Evolutionary conservation across 2,113 vertebrate species (phyloP), one percentile per base, ranked within the genome.

Genomic region (Bambusicola thoracicus): DNA sequence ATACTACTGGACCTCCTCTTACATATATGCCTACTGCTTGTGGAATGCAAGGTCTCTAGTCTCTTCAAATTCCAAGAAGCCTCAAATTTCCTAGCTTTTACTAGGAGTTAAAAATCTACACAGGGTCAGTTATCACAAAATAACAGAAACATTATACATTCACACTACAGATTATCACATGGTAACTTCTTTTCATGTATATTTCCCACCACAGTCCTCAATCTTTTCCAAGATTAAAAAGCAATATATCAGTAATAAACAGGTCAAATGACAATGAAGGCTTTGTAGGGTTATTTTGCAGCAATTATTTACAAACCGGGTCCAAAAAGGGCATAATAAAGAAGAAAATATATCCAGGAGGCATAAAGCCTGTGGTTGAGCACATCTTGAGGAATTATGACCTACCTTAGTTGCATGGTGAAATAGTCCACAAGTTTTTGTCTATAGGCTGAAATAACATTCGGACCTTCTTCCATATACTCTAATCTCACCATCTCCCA

Each of bases 401-500:
- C 93, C 19, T 78, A 99, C 99, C 98, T 98, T 75, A 99, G 97
- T 75, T 99, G 98, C 68, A 94, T 92, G 75, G 98, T 98, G 85
- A 99, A 99, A 92, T 99, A 99, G 17, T 98, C 95, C 87, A 99
- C 98, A 10, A 99, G 97, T 77, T 98, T 99, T 87, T 99, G 98
- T 96, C 99, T 98, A 76, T 98, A 98, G 21, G 96, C 76, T 38
- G 97, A 95, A 86, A 97, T 74, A 69, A 95, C 94, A 85, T 93
- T 93, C 75, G 93, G 91, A 66, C 97, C 97, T 92, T 93, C 97
- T 65, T 97, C 97, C 94, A 99, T 97, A 85, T 99, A 99, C 95
- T 99, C 98, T 55, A 98, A 92, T 75, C 97, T 98, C 61, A 99
- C 98, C 70, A 98, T 98, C 93, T 99, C 99, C 98, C 98, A 98